Percentiles rank a stretch among this genome's conserved stretches.
These are phyloP conservation scores for Trachops cirrhosus DNA, from an alignment of 2,797 vertebrate species.

Conservation along the genomic window DNA sequence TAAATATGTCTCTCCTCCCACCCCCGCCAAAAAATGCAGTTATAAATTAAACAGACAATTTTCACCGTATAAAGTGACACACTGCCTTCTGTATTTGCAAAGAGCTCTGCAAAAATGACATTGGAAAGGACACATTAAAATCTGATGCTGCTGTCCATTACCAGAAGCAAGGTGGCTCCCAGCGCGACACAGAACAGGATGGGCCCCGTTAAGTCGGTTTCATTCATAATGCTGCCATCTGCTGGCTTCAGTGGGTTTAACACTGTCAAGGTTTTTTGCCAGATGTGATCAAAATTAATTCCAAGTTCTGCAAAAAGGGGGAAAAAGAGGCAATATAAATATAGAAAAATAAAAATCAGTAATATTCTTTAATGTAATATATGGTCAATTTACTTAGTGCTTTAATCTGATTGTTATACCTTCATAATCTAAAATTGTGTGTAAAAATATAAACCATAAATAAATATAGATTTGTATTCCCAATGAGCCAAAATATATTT, in stretches of 20 bases:
- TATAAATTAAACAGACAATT: neutral
- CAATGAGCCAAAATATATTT: neutral
- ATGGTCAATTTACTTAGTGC: neutral
- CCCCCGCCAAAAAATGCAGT: neutral
- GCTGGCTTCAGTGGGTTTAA: conserved; percentile 87
- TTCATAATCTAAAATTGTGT: neutral
- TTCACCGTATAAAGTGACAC: neutral
- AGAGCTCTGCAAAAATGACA: neutral
- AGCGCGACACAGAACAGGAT: conserved; percentile 84
- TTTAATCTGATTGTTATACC: neutral
- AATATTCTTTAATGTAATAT: neutral
- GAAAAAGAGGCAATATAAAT: neutral
- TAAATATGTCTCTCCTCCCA: neutral
- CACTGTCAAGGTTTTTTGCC: conserved; percentile 88
- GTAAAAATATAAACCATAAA: neutral
- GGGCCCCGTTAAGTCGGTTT: conserved; percentile 86
- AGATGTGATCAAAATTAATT: conserved; percentile 88
- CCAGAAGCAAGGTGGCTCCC: conserved; percentile 84
- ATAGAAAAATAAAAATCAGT: neutral
- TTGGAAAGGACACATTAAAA: neutral
- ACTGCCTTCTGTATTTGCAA: neutral
- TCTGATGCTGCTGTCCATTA: conserved; percentile 50
- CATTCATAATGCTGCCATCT: conserved; percentile 89
- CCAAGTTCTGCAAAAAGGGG: conserved; percentile 84
- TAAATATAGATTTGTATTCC: neutral